These are phyloP conservation scores for Cephus nigrinus DNA, from an alignment of 2,888 invertebrate species.

Conservation along the genomic window DNA sequence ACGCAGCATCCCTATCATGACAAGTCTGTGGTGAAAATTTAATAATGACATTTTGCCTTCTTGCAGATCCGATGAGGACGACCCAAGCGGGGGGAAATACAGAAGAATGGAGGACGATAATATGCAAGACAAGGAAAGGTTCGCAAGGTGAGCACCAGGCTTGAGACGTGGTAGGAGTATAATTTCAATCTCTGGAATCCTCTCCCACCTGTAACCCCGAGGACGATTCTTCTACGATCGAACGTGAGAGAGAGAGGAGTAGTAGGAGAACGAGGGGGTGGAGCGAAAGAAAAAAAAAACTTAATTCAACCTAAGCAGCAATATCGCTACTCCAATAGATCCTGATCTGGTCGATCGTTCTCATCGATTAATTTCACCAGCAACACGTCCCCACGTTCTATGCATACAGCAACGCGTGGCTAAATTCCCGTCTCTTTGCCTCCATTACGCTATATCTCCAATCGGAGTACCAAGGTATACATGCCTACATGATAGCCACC, in stretches of 20 bases:
- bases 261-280: neutral
- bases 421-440: neutral
- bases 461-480: neutral
- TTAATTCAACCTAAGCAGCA: neutral
- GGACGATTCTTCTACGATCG: neutral
- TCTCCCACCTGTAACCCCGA: neutral
- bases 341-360: neutral
- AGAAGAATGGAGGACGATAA: constrained; percentile 93
- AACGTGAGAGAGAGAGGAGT: neutral
- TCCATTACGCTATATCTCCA: neutral
- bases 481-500: constrained; percentile 20
- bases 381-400: neutral
- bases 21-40: neutral
- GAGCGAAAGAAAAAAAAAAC: neutral
- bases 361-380: neutral
- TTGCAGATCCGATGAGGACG: constrained; percentile 87
- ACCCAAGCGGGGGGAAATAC: constrained; percentile 84
- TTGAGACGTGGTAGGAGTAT: constrained; percentile 15
- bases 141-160: constrained; percentile 82
- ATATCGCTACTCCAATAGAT: neutral
- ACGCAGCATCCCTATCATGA: neutral
- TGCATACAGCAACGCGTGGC: neutral
- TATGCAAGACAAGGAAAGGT: constrained; percentile 96
- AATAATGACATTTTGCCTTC: constrained; percentile 25
- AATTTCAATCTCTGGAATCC: neutral